Conservation (phyloP, 2,888 invertebrate genomes). For the Endomychus coccineus region DNA sequence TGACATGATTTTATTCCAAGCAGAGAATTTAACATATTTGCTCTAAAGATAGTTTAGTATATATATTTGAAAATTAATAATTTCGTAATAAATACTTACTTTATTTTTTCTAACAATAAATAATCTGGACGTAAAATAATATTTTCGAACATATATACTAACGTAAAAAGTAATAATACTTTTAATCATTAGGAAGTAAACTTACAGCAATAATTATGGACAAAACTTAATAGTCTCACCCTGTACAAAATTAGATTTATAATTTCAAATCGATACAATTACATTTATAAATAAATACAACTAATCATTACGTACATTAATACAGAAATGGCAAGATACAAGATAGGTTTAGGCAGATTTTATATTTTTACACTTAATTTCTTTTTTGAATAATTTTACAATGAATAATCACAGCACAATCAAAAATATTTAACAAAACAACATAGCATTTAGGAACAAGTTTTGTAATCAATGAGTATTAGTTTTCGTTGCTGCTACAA, state of each 20-base stretch:
- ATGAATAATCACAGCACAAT: constrained; percentile 44
- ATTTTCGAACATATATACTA: too few relatives aligned
- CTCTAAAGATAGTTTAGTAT: too few relatives aligned
- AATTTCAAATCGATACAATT: not conserved
- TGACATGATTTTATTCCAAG: too few relatives aligned
- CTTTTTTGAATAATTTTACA: constrained; percentile 35
- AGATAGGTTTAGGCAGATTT: constrained; percentile 36
- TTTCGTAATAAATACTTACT: too few relatives aligned
- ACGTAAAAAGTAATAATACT: constrained; percentile 31
- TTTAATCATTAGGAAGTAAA: constrained; percentile 32
- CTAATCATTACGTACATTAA: constrained; percentile 25
- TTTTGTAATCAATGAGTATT: constrained; percentile 13
- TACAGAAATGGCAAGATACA: constrained; percentile 45
- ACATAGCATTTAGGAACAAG: constrained; percentile 40
- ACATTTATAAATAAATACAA: constrained; percentile 28
- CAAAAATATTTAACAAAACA: constrained; percentile 36
- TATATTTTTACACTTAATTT: constrained; percentile 18
- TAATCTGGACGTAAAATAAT: too few relatives aligned
- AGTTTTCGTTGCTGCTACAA: constrained; percentile 12
- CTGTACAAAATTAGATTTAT: constrained; percentile 22
- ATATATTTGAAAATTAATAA: too few relatives aligned
- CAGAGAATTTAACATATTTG: too few relatives aligned
- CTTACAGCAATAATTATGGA: constrained; percentile 21
- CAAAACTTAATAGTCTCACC: constrained; percentile 18
- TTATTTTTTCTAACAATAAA: too few relatives aligned